Evolutionary conservation across 2,113 vertebrate species (phyloP), one percentile per base, ranked within the genome.

Genomic region (Mola mola): DNA sequence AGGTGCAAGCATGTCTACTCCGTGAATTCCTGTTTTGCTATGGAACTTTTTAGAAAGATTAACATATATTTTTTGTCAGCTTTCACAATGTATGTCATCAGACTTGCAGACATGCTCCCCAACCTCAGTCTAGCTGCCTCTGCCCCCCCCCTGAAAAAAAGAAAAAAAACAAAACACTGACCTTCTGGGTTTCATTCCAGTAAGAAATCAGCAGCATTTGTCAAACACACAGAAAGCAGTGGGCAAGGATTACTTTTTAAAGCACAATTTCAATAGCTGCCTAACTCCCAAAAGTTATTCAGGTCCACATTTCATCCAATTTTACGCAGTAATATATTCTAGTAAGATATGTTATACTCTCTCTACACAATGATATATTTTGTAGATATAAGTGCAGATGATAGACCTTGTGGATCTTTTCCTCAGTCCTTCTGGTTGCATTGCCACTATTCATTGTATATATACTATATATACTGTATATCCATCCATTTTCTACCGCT

Each of bases 131-230:
- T 56, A 2, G 3, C 36, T 37, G 13, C 10, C n/a, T 16, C 15
- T 33, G 37, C 25, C 5, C 25, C 42, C 48, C 4, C n/a, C 34
- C n/a, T n/a, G n/a, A n/a, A n/a, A n/a, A n/a, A n/a, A n/a, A n/a
- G n/a, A n/a, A n/a, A n/a, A n/a, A n/a, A n/a, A 44, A 87, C 60
- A 87, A 78, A 83, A 50, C 66, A 64, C 79, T 90, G 86, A 93
- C 89, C 88, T 93, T 91, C 87, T 87, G 88, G 81, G 70, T 90
- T 89, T 84, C 76, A 86, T 91, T 91, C 84, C 82, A 91, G 87
- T 64, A 78, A 91, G 79, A 89, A 91, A 86, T 92, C 85, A 15
- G 78, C 87, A 87, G 55, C 91, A 92, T 94, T 93, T 92, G 90
- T 93, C 90, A 92, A 89, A 89, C 75, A 72, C 70, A 33, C 38